Evolutionary conservation across 2,888 invertebrate species (phyloP).

Genomic region (Andrena dorsata): DNA sequence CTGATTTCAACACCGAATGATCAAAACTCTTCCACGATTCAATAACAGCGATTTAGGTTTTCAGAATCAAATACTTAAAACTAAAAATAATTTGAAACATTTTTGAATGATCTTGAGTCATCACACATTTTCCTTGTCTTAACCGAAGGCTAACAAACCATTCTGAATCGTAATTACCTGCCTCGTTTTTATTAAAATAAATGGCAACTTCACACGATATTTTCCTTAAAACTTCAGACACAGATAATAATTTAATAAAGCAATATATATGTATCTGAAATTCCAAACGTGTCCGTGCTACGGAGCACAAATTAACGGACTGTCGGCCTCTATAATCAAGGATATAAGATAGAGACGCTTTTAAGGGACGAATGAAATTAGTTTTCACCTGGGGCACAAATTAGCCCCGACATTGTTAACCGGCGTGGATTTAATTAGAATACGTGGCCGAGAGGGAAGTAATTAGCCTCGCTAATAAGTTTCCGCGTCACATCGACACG

Average conservation of each 20-base stretch:
- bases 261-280: background rate
- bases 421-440: constrained; percentile 28
- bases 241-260: background rate
- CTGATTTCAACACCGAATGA: background rate
- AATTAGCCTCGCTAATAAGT: constrained; percentile 41
- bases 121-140: background rate
- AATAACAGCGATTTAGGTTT: background rate
- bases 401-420: constrained; percentile 10
- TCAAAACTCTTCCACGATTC: background rate
- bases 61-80: background rate
- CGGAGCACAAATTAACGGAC: too few species aligned
- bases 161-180: too few species aligned
- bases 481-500: constrained; percentile 16
- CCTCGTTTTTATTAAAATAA: too few species aligned
- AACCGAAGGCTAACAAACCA: background rate
- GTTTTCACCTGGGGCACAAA: background rate
- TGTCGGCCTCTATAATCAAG: background rate
- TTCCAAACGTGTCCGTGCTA: background rate
- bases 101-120: background rate
- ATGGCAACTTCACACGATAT: too few species aligned
- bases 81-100: background rate
- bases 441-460: background rate
- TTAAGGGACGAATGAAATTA: background rate
- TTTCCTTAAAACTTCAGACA: too few species aligned
- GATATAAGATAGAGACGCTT: background rate